Conservation (phyloP, 2,797 vertebrate genomes). For the Argyrosomus regius region DNA sequence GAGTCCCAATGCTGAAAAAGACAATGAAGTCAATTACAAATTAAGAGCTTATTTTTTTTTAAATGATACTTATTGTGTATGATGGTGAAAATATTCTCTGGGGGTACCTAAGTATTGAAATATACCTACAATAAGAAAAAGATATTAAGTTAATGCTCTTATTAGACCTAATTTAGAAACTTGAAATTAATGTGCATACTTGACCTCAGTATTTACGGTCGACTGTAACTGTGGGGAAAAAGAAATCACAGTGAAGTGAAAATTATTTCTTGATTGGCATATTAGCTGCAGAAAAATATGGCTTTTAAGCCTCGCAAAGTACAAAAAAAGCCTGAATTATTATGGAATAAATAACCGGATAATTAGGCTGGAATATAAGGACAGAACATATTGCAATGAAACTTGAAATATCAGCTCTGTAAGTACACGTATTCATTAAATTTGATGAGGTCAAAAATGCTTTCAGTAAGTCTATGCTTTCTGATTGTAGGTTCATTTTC, state of each 20-base stretch:
- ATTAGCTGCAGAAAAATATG: neutral
- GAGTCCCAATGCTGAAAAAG: neutral
- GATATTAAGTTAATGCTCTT: neutral
- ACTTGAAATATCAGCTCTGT: slow-evolving; percentile 5
- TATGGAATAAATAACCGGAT: neutral
- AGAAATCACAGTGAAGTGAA: too few species aligned
- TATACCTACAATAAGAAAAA: neutral
- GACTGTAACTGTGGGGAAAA: neutral
- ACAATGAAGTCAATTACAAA: slow-evolving; percentile 2
- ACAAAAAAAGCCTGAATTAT: neutral
- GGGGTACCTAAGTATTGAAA: neutral
- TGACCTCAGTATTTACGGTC: neutral
- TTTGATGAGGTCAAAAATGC: slow-evolving; percentile 1
- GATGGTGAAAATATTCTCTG: neutral
- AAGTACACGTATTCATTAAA: neutral
- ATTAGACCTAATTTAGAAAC: neutral
- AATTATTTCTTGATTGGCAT: neutral
- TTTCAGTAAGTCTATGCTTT: neutral
- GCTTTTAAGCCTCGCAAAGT: neutral
- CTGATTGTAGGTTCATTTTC: neutral
- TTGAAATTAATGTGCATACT: neutral
- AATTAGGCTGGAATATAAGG: neutral
- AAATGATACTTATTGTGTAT: neutral
- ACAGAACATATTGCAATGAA: slow-evolving; percentile 8
- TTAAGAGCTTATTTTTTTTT: neutral